Evolutionary conservation across 2,888 invertebrate genomes (phyloP), one percentile per base, ranked within the genome.

Genomic region (Taenaris catops): DNA sequence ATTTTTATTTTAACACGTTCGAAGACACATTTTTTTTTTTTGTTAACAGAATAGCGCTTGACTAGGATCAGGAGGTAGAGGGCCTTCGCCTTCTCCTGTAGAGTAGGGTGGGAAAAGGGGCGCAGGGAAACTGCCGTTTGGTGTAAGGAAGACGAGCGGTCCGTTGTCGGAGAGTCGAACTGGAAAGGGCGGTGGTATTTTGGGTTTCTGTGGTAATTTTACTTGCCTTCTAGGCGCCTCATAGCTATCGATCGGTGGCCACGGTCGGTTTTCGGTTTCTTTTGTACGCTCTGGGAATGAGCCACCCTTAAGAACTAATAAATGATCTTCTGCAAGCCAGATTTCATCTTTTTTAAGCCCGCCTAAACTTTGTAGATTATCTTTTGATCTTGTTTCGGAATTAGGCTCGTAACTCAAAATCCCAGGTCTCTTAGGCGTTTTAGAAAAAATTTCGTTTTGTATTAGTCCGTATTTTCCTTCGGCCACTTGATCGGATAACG

Each of bases 181-280:
- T 68, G 96, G 96, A 92, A 96, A 96, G 86, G 96, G 96, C 89
- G 96, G 96, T 76, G 96, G 95, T 57, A 96, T 91, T 75, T 92
- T 92, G 4, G 95, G 95, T 72, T 92, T 91, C 31, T 91, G 78
- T 23, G 96, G 95, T 58, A 96, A 89, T 78, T 94, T 95, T 63
- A 96, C 94, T 78, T 93, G 95, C 57, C 96, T 90, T 60, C 89
- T 88, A 11, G 95, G 95, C 47, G 95, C 95, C 71, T 92, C 89
- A 72, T 94, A 96, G 67, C 93, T 90, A 65, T 96, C 96, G 51
- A 96, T 94, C 9, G 96, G 92, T 31, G 93, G 90, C 96, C 96
- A 96, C 49, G 81, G 79, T 46, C 72, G 76, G 32, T 63, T 65
- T 42, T 80, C 72, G 44, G 71, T 68, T 49, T 87, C 76, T 47